Evolutionary conservation across 2,888 invertebrate genomes (phyloP).

Genomic region (Oxyteleia sp.): DNA sequence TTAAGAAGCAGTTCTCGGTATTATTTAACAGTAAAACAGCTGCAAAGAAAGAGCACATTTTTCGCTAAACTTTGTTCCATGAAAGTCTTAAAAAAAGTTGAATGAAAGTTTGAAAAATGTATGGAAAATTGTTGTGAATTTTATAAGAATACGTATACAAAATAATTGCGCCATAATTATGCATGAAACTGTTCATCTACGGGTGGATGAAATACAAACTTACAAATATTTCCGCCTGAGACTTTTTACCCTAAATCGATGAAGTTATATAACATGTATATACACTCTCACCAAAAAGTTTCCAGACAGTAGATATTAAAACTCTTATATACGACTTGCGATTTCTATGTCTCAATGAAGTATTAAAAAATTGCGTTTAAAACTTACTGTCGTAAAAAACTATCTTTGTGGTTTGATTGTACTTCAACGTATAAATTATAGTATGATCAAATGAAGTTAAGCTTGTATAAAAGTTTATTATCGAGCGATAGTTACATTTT

Average conservation of each 20-base stretch:
- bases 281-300: constrained; percentile 56
- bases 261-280: constrained; percentile 48
- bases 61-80: constrained; percentile 2
- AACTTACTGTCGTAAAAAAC: constrained; percentile 49
- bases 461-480: background rate
- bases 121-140: constrained; percentile 42
- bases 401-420: constrained; percentile 51
- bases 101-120: constrained; percentile 17
- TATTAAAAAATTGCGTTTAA: constrained; percentile 57
- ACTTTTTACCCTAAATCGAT: constrained; percentile 47
- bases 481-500: no score
- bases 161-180: constrained; percentile 52
- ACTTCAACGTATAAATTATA: constrained; percentile 39
- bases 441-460: constrained; percentile 26
- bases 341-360: constrained; percentile 59
- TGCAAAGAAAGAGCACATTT: constrained; percentile 8
- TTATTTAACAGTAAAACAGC: constrained; percentile 28
- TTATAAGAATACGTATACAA: constrained; percentile 37
- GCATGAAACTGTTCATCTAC: constrained; percentile 37
- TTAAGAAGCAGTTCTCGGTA: constrained; percentile 5
- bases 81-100: constrained; percentile 41
- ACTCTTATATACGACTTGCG: constrained; percentile 61
- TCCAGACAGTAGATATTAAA: constrained; percentile 70
- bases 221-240: constrained; percentile 46
- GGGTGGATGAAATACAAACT: constrained; percentile 31